phyloP scores from a whole-genome alignment of 2,888 invertebrate genomes.

The Conchocele bisecta region DNA sequence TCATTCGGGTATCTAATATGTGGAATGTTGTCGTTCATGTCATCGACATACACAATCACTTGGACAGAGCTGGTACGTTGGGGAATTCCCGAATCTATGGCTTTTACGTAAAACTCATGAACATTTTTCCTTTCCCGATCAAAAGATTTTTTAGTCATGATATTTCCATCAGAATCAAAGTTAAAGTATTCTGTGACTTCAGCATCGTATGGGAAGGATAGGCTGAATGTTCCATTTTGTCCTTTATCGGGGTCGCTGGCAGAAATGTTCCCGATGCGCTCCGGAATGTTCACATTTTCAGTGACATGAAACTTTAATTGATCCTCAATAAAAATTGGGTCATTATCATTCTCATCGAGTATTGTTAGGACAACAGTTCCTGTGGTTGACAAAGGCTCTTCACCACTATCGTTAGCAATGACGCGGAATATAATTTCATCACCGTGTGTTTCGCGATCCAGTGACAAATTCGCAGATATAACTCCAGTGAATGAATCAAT shows the following conservation, averaged over 20 bases:
- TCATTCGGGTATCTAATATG: constrained; percentile 68
- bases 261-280: constrained; percentile 64
- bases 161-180: constrained; percentile 39
- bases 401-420: constrained; percentile 68
- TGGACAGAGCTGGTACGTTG: constrained; percentile 64
- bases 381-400: constrained; percentile 53
- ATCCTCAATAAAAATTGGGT: constrained; percentile 62
- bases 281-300: constrained; percentile 62
- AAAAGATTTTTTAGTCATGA: constrained; percentile 58
- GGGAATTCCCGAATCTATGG: constrained; percentile 74
- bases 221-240: constrained; percentile 62
- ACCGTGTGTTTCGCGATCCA: constrained; percentile 70
- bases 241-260: constrained; percentile 70
- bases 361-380: constrained; percentile 69
- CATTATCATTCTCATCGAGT: constrained; percentile 71
- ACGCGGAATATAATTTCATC: constrained; percentile 62
- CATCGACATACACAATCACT: constrained; percentile 69
- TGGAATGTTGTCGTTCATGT: constrained; percentile 77
- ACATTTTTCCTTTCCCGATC: constrained; percentile 64
- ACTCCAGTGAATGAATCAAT: constrained; percentile 70
- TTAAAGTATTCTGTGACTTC: constrained; percentile 48
- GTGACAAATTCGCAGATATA: constrained; percentile 62
- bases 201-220: constrained; percentile 40
- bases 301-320: constrained; percentile 59
- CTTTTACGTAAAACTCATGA: constrained; percentile 69